Conservation (phyloP, 2,113 vertebrate species). For the Thamnaconus septentrionalis region DNA sequence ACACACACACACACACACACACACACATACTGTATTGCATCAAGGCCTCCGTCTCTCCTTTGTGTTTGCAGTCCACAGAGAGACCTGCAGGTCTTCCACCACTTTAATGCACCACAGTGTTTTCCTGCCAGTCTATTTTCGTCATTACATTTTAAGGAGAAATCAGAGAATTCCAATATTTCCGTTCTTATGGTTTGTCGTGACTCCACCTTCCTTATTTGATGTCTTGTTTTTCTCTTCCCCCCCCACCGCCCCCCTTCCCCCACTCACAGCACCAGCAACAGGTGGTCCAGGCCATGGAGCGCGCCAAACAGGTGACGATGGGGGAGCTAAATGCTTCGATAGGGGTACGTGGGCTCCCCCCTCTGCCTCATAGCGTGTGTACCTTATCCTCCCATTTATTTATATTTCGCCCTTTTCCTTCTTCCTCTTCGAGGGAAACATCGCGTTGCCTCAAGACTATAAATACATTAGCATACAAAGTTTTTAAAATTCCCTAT, state of each 20-base stretch:
- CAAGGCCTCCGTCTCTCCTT: too few relatives aligned
- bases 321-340: constrained; percentile 93
- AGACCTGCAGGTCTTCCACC: too few relatives aligned
- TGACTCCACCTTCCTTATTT: constrained; percentile 23
- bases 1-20: constrained; percentile 8
- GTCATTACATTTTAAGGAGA: not conserved
- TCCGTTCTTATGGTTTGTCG: not conserved
- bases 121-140: too few relatives aligned
- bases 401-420: constrained; percentile 36
- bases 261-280: constrained; percentile 85
- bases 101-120: too few relatives aligned
- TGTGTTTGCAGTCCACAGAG: too few relatives aligned
- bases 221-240: constrained; percentile 27
- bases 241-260: too few relatives aligned
- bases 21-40: not conserved
- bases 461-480: constrained; percentile 8
- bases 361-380: constrained; percentile 79
- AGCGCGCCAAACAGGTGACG: constrained; percentile 95
- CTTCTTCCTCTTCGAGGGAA: constrained; percentile 34
- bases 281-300: constrained; percentile 93
- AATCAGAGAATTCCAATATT: too few relatives aligned
- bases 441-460: not conserved
- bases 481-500: not conserved
- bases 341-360: constrained; percentile 91
- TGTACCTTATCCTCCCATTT: constrained; percentile 71